A percentile compares a stretch with the other conserved stretches of the same genome.
Evolutionary conservation across 2,113 vertebrate species (phyloP).

Genomic region (Periophthalmus modestus): DNA sequence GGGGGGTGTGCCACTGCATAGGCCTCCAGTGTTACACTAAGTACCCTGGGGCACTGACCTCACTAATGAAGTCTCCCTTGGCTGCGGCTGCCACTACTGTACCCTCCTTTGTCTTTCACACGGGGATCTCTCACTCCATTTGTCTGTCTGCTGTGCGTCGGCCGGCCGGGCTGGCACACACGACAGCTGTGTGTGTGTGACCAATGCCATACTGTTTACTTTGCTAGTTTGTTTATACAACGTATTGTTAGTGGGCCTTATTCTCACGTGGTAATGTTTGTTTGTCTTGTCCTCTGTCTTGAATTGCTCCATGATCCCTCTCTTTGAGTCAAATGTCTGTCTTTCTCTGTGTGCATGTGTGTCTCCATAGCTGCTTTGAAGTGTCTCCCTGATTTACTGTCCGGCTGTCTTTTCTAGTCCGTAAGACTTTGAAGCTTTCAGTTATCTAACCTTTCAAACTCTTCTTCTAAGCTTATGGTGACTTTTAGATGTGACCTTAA

Average conservation of each 20-base stretch:
- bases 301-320: slow-evolving; percentile 35
- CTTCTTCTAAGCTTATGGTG: slow-evolving; percentile 44
- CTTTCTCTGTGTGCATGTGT: slow-evolving; percentile 27
- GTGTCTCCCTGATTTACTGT: slow-evolving; percentile 65
- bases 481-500: slow-evolving; percentile 53
- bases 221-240: slow-evolving; percentile 40
- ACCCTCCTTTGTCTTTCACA: slow-evolving; percentile 71
- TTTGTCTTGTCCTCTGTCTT: slow-evolving; percentile 47
- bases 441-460: slow-evolving; percentile 55
- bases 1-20: slow-evolving; percentile 54
- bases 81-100: slow-evolving; percentile 69
- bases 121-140: slow-evolving; percentile 63
- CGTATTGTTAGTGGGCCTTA: slow-evolving; percentile 45
- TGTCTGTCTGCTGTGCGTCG: slow-evolving; percentile 64
- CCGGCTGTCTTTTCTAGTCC: slow-evolving; percentile 57
- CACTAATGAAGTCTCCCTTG: slow-evolving; percentile 74
- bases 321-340: slow-evolving; percentile 34
- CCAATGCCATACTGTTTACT: slow-evolving; percentile 39
- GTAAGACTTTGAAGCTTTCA: slow-evolving; percentile 59
- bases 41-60: slow-evolving; percentile 73
- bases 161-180: slow-evolving; percentile 46
- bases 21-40: slow-evolving; percentile 77
- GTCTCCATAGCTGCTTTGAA: slow-evolving; percentile 64
- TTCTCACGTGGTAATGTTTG: slow-evolving; percentile 33
- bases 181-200: slow-evolving; percentile 50